phyloP scores from a whole-genome alignment of 2,888 invertebrate species.

The Xanthia icteritia region DNA sequence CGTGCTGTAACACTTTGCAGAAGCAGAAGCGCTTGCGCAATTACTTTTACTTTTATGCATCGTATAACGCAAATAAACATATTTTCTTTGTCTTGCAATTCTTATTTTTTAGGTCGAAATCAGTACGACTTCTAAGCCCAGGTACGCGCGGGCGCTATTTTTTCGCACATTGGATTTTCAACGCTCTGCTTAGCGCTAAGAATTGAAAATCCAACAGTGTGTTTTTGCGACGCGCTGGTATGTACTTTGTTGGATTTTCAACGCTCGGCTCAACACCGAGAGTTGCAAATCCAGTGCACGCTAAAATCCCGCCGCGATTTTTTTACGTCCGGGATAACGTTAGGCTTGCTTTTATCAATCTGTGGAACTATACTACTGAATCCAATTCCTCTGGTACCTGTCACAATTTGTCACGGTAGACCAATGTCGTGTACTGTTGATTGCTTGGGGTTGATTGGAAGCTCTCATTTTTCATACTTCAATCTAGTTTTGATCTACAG shows the following conservation, averaged over 20 bases:
- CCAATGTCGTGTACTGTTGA: background rate
- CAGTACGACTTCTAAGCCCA: too few species aligned
- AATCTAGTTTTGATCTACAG: background rate
- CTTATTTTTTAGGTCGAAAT: background rate
- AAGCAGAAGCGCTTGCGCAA: too few species aligned
- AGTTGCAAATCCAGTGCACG: too few species aligned
- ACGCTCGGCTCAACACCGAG: too few species aligned
- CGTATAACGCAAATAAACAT: background rate
- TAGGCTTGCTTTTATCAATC: background rate
- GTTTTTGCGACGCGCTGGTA: too few species aligned
- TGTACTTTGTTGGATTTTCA: too few species aligned
- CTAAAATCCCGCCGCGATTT: too few species aligned
- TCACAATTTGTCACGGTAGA: background rate
- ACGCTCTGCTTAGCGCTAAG: too few species aligned
- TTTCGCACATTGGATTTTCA: too few species aligned
- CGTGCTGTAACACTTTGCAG: too few species aligned
- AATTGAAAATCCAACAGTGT: too few species aligned
- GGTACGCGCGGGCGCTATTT: too few species aligned
- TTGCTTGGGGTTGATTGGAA: background rate
- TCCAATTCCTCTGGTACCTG: background rate
- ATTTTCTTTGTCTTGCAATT: background rate
- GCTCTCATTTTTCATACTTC: background rate
- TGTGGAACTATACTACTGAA: background rate
- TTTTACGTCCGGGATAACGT: background rate
- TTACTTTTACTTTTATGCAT: background rate